Percentiles rank a stretch among this genome's conserved stretches.
Evolutionary conservation across 1,140 invertebrate genomes (phyloP).

Genomic region (Stenopsyche tienmushanensis): DNA sequence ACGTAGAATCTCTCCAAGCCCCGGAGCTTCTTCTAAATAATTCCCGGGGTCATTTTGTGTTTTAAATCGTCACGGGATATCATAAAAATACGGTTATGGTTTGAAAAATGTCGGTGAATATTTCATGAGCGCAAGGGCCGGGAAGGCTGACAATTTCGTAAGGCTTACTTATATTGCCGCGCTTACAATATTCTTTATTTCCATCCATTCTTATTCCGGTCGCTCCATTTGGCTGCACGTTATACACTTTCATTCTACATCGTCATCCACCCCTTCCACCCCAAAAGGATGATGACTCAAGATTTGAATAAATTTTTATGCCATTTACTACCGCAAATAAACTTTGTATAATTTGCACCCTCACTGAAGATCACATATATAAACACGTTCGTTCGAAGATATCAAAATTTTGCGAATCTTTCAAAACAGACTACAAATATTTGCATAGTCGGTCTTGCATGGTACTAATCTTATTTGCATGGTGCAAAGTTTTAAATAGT

Average conservation of each 20-base stretch:
- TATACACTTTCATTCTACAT: not conserved
- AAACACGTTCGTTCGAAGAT: too few species aligned
- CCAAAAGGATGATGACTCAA: too few species aligned
- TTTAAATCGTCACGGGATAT: conserved; percentile 25
- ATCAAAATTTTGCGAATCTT: too few species aligned
- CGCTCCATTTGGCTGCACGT: conserved; percentile 17
- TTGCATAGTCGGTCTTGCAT: too few species aligned
- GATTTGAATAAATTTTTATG: too few species aligned
- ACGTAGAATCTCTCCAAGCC: too few species aligned
- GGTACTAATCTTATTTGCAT: too few species aligned
- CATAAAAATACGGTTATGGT: conserved; percentile 32
- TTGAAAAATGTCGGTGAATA: conserved; percentile 27
- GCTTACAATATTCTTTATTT: conserved; percentile 1
- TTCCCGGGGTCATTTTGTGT: conserved; percentile 14
- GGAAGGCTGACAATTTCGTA: not conserved
- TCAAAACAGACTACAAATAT: too few species aligned
- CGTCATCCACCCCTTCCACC: not conserved
- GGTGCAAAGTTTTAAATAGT: too few species aligned
- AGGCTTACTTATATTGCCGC: conserved; percentile 9
- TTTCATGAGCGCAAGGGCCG: conserved; percentile 27
- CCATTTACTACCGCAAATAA: too few species aligned
- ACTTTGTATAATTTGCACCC: too few species aligned
- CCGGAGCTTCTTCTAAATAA: not conserved
- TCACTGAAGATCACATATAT: too few species aligned
- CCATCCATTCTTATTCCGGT: conserved; percentile 16